Base-by-base conservation (phyloP, 2,113 vertebrate genomes). In the Mirounga angustirostris region DNA sequence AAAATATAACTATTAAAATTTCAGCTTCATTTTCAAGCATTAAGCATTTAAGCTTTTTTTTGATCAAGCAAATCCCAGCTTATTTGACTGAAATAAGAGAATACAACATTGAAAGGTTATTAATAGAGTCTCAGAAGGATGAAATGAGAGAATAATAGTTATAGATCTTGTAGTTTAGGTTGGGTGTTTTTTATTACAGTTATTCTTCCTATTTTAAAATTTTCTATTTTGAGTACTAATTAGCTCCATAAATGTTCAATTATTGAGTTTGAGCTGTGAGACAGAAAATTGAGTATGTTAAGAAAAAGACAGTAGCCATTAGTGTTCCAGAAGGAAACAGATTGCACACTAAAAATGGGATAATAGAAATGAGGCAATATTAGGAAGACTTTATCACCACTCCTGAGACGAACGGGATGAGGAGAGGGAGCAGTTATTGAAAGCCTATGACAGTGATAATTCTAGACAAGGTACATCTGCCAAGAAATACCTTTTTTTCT, bases 21-120 rank as follows among this genome's bases (percentile, higher is more conserved):
- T 82, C 24, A 94, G 28, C 67, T 97, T 83, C 2, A 59, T 26
- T 86, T 94, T 96, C 26, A 90, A 69, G 43, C 26, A 73, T 88
- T 95, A 63, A 46, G 46, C 46, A 46, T 46, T 46, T 8, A 46
- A 46, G 46, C 7, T 46, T 46, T 46, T 67, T 21, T 76, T n/a
- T 7, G 12, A 26, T 18, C 2, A 69, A 89, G 16, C 16, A 95
- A 79, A 58, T 10, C 40, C 89, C 58, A 67, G 15, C 89, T 74
- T 91, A 50, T 89, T 71, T 76, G 58, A 33, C 16, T 91, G 21
- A 59, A 96, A 50, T 67, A 26, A 52, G 16, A 96, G 3, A 84
- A 4, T 0, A 63, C 36, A 92, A 11, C 10, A 40, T 36, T 8
- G 54, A 79, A 89, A 71, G 5, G 50, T 30, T 88, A 18, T 50